Conservation (phyloP, 2,888 invertebrate genomes). For the Pardosa pseudoannulata region DNA sequence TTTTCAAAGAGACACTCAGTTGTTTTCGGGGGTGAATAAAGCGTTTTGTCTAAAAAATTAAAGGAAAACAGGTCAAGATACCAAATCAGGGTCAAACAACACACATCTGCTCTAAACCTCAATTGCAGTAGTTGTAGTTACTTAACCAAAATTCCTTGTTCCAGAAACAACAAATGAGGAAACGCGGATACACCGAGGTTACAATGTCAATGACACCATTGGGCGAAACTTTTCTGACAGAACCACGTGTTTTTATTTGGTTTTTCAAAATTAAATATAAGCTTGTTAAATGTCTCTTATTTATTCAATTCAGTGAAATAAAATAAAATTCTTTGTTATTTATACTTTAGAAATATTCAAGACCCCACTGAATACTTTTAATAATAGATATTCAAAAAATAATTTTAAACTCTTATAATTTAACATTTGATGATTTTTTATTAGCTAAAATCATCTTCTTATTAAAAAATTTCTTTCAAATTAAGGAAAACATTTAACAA, state of each 20-base stretch:
- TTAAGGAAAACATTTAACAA: no score
- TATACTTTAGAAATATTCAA: no score
- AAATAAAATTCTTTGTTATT: no score
- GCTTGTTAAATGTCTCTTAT: no score
- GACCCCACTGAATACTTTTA: no score
- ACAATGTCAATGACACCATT: slow-evolving; percentile 71
- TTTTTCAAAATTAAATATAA: slow-evolving; percentile 1
- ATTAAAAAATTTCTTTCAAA: no score
- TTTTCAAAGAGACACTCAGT: background rate
- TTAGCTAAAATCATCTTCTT: no score
- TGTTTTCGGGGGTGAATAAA: background rate
- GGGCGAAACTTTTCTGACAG: slow-evolving; percentile 60
- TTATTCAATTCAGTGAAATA: no score
- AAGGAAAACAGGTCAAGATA: slow-evolving; percentile 41
- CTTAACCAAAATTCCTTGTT: slow-evolving; percentile 69
- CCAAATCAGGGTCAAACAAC: slow-evolving; percentile 54
- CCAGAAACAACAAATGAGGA: slow-evolving; percentile 71
- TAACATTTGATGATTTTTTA: no score
- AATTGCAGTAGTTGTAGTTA: slow-evolving; percentile 69
- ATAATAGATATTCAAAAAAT: no score
- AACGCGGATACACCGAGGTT: slow-evolving; percentile 69
- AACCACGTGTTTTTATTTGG: slow-evolving; percentile 46
- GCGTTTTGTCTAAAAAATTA: slow-evolving; percentile 1
- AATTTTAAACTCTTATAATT: no score
- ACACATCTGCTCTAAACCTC: slow-evolving; percentile 47